Conservation (phyloP, 2,113 vertebrate genomes). For the Romanogobio albipinnatus region DNA sequence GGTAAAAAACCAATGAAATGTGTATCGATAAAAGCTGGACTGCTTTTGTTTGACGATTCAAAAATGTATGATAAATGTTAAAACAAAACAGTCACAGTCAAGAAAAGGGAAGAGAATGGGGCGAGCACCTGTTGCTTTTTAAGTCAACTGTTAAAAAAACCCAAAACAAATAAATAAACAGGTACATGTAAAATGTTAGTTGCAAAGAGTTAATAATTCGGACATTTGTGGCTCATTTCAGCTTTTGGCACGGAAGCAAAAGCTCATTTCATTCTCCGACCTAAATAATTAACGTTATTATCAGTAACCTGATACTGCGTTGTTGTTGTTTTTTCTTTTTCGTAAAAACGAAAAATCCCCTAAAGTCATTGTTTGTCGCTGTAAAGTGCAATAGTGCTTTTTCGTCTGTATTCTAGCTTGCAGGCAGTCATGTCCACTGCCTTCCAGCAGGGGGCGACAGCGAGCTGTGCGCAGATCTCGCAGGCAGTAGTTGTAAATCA, state of each 20-base stretch:
- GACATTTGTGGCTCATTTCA: constrained; percentile 49
- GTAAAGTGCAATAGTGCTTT: constrained; percentile 63
- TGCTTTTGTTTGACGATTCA: background rate
- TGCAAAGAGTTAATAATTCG: constrained; percentile 33
- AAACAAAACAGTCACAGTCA: background rate
- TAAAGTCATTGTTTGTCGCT: constrained; percentile 52
- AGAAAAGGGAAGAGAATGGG: background rate
- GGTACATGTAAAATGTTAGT: constrained; percentile 14
- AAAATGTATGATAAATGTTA: background rate
- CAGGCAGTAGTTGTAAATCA: constrained; percentile 45
- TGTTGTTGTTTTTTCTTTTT: constrained; percentile 5
- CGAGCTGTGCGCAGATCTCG: constrained; percentile 13
- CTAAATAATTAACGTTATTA: constrained; percentile 38
- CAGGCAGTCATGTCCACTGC: constrained; percentile 35
- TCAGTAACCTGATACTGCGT: constrained; percentile 50
- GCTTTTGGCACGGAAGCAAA: constrained; percentile 56
- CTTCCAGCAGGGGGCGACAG: constrained; percentile 46
- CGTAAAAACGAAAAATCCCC: constrained; percentile 35
- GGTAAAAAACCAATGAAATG: background rate
- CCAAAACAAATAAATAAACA: constrained; percentile 44
- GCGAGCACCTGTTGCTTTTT: constrained; percentile 23
- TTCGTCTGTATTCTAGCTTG: constrained; percentile 42
- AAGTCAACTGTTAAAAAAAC: constrained; percentile 4
- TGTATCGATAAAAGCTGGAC: background rate
- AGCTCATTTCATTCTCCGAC: constrained; percentile 26